A percentile compares a stretch with the other conserved stretches of the same genome.
phyloP scores from a whole-genome alignment of 2,888 invertebrate species.

The Muscina levida region DNA sequence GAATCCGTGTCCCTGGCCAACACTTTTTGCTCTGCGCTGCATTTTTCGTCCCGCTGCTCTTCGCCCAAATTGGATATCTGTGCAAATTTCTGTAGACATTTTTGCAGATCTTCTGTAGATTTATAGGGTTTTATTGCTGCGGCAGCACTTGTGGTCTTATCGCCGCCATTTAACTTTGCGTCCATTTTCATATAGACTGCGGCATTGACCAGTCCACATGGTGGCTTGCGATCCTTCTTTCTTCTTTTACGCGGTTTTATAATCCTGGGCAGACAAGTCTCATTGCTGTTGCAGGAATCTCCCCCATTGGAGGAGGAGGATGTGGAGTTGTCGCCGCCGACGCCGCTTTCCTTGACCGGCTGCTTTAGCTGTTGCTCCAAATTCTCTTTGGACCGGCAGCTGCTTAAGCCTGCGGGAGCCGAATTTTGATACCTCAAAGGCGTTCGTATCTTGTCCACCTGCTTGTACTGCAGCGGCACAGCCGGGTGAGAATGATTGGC shows the following conservation, averaged over 20 bases:
- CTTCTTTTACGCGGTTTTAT: constrained; percentile 93
- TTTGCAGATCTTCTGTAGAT: constrained; percentile 56
- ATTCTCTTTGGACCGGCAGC: constrained; percentile 66
- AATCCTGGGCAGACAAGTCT: constrained; percentile 89
- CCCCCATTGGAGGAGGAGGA: constrained; percentile 49
- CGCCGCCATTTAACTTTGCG: constrained; percentile 32
- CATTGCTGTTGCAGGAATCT: constrained; percentile 55
- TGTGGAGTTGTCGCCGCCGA: constrained; percentile 44
- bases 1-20: too few species aligned
- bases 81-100: constrained; percentile 61
- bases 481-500: neutral
- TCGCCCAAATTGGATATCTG: constrained; percentile 48
- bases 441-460: constrained; percentile 70
- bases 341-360: constrained; percentile 30
- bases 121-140: constrained; percentile 46
- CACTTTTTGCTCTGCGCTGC: too few species aligned
- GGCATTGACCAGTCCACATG: constrained; percentile 77
- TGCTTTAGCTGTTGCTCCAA: constrained; percentile 38
- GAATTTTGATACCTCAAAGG: constrained; percentile 74
- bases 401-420: constrained; percentile 70
- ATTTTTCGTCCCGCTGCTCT: neutral
- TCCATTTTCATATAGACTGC: constrained; percentile 58
- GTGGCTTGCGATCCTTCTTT: constrained; percentile 92
- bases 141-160: constrained; percentile 44
- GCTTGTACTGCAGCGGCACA: constrained; percentile 39